Conservation (phyloP, 2,888 invertebrate genomes). For the Dolomedes plantarius region DNA sequence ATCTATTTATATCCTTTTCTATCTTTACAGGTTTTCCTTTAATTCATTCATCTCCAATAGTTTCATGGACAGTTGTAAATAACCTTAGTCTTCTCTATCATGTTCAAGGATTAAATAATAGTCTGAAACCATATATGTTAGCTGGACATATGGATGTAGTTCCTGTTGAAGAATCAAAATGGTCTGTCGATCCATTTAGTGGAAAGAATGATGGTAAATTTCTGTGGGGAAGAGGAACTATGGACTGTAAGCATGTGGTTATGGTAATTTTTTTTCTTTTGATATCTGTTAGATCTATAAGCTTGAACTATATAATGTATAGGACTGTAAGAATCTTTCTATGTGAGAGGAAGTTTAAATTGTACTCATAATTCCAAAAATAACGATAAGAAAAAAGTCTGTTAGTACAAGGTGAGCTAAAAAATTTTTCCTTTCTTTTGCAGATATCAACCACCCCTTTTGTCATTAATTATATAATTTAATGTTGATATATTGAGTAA, state of each 20-base stretch:
- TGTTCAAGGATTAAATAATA: slow-evolving; percentile 76
- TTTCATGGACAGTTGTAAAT: slow-evolving; percentile 75
- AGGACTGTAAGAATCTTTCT: too few species aligned
- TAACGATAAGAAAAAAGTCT: too few species aligned
- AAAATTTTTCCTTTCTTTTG: too few species aligned
- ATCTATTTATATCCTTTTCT: background rate
- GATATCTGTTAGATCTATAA: too few species aligned
- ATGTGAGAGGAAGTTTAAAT: too few species aligned
- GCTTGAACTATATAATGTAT: too few species aligned
- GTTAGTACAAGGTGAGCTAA: too few species aligned
- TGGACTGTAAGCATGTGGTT: slow-evolving; percentile 79
- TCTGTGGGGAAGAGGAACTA: slow-evolving; percentile 79
- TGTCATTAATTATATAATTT: too few species aligned
- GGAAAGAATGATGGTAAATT: slow-evolving; percentile 78
- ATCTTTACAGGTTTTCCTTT: slow-evolving; percentile 75
- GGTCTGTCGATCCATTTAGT: slow-evolving; percentile 78
- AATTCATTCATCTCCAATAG: slow-evolving; percentile 74
- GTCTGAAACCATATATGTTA: slow-evolving; percentile 78
- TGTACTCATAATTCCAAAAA: too few species aligned
- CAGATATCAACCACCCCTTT: too few species aligned
- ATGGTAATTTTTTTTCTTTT: slow-evolving; percentile 77
- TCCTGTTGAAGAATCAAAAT: slow-evolving; percentile 76
- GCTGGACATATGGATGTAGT: slow-evolving; percentile 80
- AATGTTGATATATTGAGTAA: too few species aligned
- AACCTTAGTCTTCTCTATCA: slow-evolving; percentile 78